Evolutionary conservation across 2,888 invertebrate species (phyloP).

Genomic region (Myathropa florea): DNA sequence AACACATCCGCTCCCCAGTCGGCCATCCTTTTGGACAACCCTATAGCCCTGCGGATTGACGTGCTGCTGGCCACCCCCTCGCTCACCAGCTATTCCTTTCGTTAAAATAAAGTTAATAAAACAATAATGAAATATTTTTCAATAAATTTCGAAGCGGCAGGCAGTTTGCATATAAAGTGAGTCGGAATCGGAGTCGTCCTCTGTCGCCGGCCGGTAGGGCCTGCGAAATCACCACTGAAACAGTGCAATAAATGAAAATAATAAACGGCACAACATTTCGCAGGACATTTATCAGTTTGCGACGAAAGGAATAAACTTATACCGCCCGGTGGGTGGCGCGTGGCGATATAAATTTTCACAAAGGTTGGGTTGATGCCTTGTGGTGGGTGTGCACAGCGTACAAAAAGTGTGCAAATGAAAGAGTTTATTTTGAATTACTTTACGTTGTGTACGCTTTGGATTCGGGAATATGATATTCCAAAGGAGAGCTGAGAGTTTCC

Average conservation of each 20-base stretch:
- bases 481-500: neutral
- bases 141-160: slow-evolving; percentile 64
- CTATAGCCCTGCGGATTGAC: neutral
- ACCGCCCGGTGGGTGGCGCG: neutral
- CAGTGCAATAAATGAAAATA: slow-evolving; percentile 2
- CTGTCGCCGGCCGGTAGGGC: neutral
- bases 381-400: neutral
- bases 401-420: neutral
- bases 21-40: neutral
- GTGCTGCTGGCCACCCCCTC: neutral
- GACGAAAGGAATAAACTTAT: neutral
- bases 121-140: slow-evolving; percentile 68
- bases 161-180: slow-evolving; percentile 65
- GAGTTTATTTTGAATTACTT: neutral
- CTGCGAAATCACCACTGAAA: slow-evolving; percentile 4
- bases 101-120: slow-evolving; percentile 45
- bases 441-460: neutral
- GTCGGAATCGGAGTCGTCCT: neutral
- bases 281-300: slow-evolving; percentile 56
- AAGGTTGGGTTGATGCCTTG: neutral
- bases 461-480: neutral
- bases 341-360: neutral
- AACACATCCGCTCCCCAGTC: slow-evolving; percentile 38
- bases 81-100: neutral
- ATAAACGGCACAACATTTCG: slow-evolving; percentile 21